Conservation (phyloP, 1,140 invertebrate genomes). For the Brachionus asplanchnoidis region DNA sequence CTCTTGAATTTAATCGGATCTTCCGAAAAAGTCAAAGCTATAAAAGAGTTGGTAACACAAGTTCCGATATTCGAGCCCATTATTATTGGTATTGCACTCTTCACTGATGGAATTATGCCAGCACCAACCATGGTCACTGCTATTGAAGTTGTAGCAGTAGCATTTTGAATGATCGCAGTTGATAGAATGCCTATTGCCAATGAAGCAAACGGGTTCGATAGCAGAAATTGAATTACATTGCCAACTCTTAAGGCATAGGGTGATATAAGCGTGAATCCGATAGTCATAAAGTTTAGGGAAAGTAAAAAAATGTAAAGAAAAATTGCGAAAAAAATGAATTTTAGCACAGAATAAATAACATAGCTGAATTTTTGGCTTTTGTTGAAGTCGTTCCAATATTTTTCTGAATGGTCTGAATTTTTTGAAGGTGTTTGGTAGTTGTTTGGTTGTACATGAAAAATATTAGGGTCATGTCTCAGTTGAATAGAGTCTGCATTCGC, state of each 20-base stretch:
- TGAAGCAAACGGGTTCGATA: constrained; percentile 61
- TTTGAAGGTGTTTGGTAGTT: background rate
- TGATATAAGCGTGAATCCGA: constrained; percentile 14
- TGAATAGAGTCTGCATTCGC: background rate
- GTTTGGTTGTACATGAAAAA: background rate
- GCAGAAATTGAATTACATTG: constrained; percentile 45
- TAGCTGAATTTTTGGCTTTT: constrained; percentile 1
- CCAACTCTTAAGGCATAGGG: background rate
- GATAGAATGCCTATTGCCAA: constrained; percentile 64
- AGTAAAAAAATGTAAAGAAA: constrained; percentile 16
- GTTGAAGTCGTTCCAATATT: background rate
- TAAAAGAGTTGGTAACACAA: constrained; percentile 63
- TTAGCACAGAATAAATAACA: background rate
- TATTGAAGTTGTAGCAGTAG: constrained; percentile 64
- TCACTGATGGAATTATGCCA: constrained; percentile 51
- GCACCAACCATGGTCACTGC: constrained; percentile 63
- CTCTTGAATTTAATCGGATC: constrained; percentile 58
- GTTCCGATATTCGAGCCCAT: constrained; percentile 65
- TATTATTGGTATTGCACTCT: constrained; percentile 61
- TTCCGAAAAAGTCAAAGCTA: constrained; percentile 57
- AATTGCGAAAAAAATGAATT: constrained; percentile 11
- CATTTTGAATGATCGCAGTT: constrained; percentile 64
- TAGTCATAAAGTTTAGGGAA: constrained; percentile 37
- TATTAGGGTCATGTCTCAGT: background rate
- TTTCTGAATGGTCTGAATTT: background rate